phyloP scores from a whole-genome alignment of 2,797 vertebrate species.

The Pangasius krempfi region DNA sequence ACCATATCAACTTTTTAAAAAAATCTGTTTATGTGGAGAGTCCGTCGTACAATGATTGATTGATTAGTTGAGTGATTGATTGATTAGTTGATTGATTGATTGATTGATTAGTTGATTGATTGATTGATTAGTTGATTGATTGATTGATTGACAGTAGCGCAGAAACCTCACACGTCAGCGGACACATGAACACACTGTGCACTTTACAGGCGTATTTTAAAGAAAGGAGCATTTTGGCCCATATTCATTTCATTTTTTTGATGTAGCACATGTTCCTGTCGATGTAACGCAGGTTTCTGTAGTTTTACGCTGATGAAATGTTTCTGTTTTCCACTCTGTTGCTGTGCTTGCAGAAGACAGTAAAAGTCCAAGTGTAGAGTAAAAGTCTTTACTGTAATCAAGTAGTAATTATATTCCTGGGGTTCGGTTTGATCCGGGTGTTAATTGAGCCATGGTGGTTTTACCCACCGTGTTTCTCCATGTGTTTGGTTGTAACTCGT shows the following conservation, averaged over 20 bases:
- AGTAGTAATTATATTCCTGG: not conserved
- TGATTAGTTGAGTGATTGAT: no score
- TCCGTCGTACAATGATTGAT: no score
- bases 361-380: no score
- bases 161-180: not conserved
- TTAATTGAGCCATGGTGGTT: slow-evolving; percentile 7
- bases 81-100: not conserved
- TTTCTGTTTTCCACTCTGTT: not conserved
- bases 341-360: not conserved
- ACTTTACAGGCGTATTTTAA: not conserved
- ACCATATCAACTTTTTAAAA: not conserved
- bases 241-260: not conserved
- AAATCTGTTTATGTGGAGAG: not conserved
- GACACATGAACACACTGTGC: not conserved
- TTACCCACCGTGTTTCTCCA: not conserved
- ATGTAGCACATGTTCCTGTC: no score
- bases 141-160: not conserved
- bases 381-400: not conserved
- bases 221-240: not conserved
- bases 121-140: not conserved
- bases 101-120: no score
- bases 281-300: not conserved
- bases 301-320: not conserved
- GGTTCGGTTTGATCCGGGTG: not conserved
- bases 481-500: not conserved